Evolutionary conservation across 2,888 invertebrate species (phyloP).

Genomic region (Operophtera brumata): DNA sequence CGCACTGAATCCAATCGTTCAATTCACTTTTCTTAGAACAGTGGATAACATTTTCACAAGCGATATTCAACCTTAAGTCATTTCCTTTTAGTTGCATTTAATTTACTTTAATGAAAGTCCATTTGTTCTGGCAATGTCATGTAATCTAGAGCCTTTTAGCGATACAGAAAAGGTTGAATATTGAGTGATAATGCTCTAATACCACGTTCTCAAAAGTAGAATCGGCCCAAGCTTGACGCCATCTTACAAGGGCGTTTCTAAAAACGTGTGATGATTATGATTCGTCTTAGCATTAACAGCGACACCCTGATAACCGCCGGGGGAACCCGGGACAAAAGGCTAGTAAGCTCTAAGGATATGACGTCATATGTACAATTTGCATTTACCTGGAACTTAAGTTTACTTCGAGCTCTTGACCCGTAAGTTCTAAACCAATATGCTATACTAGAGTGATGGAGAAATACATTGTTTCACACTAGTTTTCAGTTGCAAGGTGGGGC

Average conservation of each 20-base stretch:
- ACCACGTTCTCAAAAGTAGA: constrained; percentile 10
- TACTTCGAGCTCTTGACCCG: constrained; percentile 38
- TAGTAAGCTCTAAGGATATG: constrained; percentile 81
- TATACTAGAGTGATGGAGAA: neutral
- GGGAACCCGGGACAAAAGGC: constrained; percentile 75
- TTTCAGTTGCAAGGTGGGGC: constrained; percentile 11
- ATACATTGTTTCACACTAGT: neutral
- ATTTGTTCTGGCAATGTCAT: neutral
- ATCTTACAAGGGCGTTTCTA: constrained; percentile 41
- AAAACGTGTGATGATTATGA: constrained; percentile 66
- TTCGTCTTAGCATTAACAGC: constrained; percentile 75
- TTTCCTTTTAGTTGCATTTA: neutral
- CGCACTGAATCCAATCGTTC: constrained; percentile 26
- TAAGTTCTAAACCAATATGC: constrained; percentile 1
- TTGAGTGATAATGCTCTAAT: constrained; percentile 2
- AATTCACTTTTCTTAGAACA: constrained; percentile 20
- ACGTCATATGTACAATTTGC: constrained; percentile 71
- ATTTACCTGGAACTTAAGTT: constrained; percentile 42
- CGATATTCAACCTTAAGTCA: constrained; percentile 12
- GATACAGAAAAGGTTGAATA: constrained; percentile 13
- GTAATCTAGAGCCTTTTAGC: neutral
- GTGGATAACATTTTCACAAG: constrained; percentile 6
- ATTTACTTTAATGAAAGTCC: neutral
- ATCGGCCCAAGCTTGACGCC: constrained; percentile 21
- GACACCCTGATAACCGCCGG: constrained; percentile 80